phyloP scores from a whole-genome alignment of 2,888 invertebrate genomes.

The Drepanosiphum platanoidis region DNA sequence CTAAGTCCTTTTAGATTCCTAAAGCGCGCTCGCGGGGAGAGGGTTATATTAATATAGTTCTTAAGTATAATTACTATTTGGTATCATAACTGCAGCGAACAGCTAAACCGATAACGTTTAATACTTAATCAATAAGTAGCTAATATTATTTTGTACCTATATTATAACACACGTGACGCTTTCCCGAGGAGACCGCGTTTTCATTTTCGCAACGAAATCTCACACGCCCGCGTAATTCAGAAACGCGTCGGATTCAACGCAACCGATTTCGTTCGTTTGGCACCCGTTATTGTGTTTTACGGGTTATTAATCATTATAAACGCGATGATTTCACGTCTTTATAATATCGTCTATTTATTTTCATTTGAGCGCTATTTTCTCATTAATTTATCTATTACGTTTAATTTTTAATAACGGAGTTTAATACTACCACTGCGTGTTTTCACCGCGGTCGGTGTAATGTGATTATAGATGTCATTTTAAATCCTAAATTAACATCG shows the following conservation, averaged over 20 bases:
- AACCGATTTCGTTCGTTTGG: too few relatives aligned
- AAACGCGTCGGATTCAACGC: too few relatives aligned
- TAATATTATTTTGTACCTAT: background rate
- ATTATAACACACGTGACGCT: background rate
- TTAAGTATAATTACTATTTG: too few relatives aligned
- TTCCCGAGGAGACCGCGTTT: background rate
- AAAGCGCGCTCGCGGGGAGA: too few relatives aligned
- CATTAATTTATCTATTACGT: constrained; percentile 11
- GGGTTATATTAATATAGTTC: too few relatives aligned
- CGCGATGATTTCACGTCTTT: background rate
- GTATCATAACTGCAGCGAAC: too few relatives aligned
- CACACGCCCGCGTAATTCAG: background rate
- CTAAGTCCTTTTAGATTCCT: too few relatives aligned
- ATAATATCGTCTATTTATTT: constrained; percentile 15
- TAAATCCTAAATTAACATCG: constrained; percentile 10
- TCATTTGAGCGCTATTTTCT: background rate
- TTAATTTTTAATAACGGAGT: constrained; percentile 1
- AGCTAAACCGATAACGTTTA: too few relatives aligned
- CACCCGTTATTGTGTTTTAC: too few relatives aligned
- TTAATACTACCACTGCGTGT: background rate
- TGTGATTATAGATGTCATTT: constrained; percentile 15
- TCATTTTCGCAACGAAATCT: background rate
- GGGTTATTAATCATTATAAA: too few relatives aligned
- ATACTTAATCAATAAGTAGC: background rate
- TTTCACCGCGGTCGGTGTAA: background rate